phyloP scores from a whole-genome alignment of 1,140 invertebrate species.

The Ephestia elutella region DNA sequence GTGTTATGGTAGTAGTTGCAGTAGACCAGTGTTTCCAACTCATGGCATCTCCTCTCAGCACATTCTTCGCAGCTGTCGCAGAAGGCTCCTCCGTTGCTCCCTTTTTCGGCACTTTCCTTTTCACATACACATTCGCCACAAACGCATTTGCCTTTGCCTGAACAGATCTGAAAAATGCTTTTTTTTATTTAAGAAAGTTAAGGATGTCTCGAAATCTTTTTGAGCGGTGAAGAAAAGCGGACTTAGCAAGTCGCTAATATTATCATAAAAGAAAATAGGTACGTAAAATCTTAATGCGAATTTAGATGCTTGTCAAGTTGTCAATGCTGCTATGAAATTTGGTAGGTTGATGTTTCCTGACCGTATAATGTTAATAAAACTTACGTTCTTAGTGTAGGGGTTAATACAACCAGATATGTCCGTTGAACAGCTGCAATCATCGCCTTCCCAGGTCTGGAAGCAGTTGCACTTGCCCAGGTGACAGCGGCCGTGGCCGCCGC shows the following conservation, averaged over 20 bases:
- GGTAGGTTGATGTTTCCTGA: no score
- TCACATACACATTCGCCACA: slow-evolving; percentile 80
- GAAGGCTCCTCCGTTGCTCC: slow-evolving; percentile 77
- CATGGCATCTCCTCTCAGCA: slow-evolving; percentile 76
- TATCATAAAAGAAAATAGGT: no score
- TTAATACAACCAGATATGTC: slow-evolving; percentile 79
- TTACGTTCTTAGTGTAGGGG: slow-evolving; percentile 51
- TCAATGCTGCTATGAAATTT: no score
- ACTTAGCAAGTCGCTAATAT: no score
- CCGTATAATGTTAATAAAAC: slow-evolving; percentile 17
- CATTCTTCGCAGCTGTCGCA: slow-evolving; percentile 80
- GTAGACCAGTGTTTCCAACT: slow-evolving; percentile 84
- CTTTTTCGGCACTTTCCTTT: slow-evolving; percentile 51
- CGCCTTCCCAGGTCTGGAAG: slow-evolving; percentile 75
- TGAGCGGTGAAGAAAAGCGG: no score
- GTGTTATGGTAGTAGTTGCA: slow-evolving; percentile 74
- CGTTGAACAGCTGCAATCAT: slow-evolving; percentile 80
- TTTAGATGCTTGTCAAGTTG: no score
- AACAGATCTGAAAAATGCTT: slow-evolving; percentile 71
- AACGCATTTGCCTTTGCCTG: slow-evolving; percentile 77
- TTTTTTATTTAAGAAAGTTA: no score
- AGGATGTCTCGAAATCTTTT: no score
- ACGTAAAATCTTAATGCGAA: no score
- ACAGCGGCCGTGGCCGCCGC: slow-evolving; percentile 76
- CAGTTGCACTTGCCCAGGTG: slow-evolving; percentile 81